Conservation (phyloP, 2,797 vertebrate genomes). For the Hippoglossus hippoglossus region DNA sequence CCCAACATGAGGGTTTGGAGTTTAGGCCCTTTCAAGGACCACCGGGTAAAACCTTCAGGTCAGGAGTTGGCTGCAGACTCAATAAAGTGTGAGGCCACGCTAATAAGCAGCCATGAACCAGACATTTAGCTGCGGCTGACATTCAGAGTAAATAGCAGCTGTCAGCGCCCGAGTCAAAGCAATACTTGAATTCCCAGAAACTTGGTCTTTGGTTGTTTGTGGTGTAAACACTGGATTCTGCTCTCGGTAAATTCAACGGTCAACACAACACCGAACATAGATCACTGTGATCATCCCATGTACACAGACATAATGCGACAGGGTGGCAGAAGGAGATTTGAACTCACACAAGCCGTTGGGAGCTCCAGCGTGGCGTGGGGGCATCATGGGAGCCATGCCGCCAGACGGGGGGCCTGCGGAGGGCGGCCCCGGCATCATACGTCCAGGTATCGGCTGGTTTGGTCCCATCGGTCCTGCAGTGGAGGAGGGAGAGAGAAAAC, state of each 20-base stretch:
- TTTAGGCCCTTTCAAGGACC: background rate
- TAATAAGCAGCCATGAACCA: slow-evolving; percentile 15
- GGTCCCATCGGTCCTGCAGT: slow-evolving; percentile 82
- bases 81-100: slow-evolving; percentile 6
- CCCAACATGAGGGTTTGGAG: background rate
- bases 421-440: slow-evolving; percentile 86
- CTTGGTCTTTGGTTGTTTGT: background rate
- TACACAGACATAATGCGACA: background rate
- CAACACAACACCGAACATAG: background rate
- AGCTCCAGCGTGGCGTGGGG: slow-evolving; percentile 89
- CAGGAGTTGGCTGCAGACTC: background rate
- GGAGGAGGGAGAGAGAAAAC: background rate
- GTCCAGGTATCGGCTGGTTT: slow-evolving; percentile 87
- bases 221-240: slow-evolving; percentile 1
- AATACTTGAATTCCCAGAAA: slow-evolving; percentile 20
- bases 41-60: too few relatives aligned
- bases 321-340: background rate
- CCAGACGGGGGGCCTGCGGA: slow-evolving; percentile 78
- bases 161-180: background rate
- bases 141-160: slow-evolving; percentile 12
- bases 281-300: background rate
- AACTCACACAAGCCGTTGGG: slow-evolving; percentile 97
- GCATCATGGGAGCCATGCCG: slow-evolving; percentile 88
- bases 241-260: background rate
- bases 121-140: background rate